Base-by-base conservation (phyloP, 2,888 invertebrate genomes). In the Acrobeloides nanus region DNA sequence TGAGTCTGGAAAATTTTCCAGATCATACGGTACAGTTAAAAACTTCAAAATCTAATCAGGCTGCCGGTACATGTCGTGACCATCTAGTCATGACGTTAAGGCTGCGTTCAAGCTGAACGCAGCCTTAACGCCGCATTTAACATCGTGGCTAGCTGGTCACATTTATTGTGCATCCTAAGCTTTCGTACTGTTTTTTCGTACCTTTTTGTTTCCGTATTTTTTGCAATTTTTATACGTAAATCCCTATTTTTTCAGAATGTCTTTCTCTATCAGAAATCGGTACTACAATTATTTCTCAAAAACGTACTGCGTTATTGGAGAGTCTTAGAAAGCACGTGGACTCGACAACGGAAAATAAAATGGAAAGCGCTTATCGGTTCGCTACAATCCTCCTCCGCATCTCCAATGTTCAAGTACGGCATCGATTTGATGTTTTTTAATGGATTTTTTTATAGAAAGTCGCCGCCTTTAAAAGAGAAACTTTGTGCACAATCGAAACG, bases 381-480 rank as follows among this genome's bases (percentile, higher is more conserved):
- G 64, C 61, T n/a, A 64, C 60, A 6, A 46, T 62, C 2, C 52
- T 62, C 18, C 51, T 62, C 12, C 44, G 62, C 35, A 55, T 62
- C 35, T 51, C 62, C 7, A 60, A 62, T 48, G 59, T 64, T 18
- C 62, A 64, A n/a, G n/a, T n/a, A n/a, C n/a, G n/a, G n/a, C n/a
- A n/a, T n/a, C n/a, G n/a, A n/a, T n/a, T n/a, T n/a, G n/a, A n/a
- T n/a, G n/a, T n/a, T n/a, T n/a, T n/a, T 46, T 17, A 6, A 15
- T 23, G 5, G 1, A 10, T 24, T 21, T 23, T 1, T 8, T 63
- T 68, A 26, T 52, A 71, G 71, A 71, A 71, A 61, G 71, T 71
- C 5, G 68, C 71, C 0, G 71, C 71, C 4, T 71, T 68, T 60
- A 71, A 71, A 51, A 53, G 71, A 15, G 71, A 71, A 47, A 71